A percentile compares a stretch with the other conserved stretches of the same genome.
These are phyloP conservation scores for Amblyraja radiata DNA, from an alignment of 2,797 vertebrate genomes.

Conservation along the genomic window DNA sequence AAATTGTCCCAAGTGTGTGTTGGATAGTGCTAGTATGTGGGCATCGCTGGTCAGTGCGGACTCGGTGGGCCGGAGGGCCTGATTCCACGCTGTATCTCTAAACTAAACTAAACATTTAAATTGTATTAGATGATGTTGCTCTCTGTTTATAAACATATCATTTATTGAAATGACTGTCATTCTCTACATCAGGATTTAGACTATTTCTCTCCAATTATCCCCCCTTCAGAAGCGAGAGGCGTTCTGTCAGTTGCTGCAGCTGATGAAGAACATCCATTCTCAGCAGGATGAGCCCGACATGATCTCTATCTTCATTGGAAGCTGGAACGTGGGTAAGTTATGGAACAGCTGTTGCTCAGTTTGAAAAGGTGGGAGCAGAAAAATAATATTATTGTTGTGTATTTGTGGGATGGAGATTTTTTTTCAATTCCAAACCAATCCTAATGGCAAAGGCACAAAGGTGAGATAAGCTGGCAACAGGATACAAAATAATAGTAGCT, in stretches of 20 bases:
- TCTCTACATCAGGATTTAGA: neutral
- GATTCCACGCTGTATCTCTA: too few species aligned
- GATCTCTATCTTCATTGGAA: constrained; percentile 71
- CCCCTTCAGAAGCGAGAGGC: constrained; percentile 61
- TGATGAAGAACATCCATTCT: constrained; percentile 64
- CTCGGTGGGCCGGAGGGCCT: too few species aligned
- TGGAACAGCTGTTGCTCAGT: neutral
- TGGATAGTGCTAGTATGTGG: too few species aligned
- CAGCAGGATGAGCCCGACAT: constrained; percentile 61
- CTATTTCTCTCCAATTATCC: neutral
- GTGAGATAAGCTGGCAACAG: neutral
- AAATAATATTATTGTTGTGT: neutral
- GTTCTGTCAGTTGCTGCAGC: constrained; percentile 68
- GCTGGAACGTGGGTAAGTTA: constrained; percentile 74
- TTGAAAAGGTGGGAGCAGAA: neutral
- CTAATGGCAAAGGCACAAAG: neutral
- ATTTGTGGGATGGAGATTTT: neutral
- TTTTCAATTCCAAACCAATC: neutral
- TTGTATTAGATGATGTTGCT: neutral
- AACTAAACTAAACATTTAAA: neutral
- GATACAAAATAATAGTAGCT: neutral
- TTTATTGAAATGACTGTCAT: neutral
- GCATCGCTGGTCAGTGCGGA: too few species aligned
- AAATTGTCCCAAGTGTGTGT: too few species aligned
- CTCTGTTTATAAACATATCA: neutral